Conservation (phyloP, 1,140 invertebrate species). For the Aphis gossypii region DNA sequence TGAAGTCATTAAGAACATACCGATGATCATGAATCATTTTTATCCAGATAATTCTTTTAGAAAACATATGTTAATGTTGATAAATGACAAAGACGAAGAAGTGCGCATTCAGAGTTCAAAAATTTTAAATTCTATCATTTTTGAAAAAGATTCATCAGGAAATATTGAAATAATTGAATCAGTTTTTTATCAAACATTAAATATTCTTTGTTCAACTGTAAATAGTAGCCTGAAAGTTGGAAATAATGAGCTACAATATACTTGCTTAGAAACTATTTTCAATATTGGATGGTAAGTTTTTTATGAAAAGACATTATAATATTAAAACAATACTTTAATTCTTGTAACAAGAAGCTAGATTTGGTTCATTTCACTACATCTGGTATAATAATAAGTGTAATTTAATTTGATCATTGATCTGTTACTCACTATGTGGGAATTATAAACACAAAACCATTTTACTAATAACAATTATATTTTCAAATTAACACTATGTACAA, state of each 20-base stretch:
- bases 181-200: slow-evolving; percentile 14
- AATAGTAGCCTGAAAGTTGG: slow-evolving; percentile 41
- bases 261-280: slow-evolving; percentile 47
- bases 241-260: slow-evolving; percentile 43
- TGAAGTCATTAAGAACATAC: slow-evolving; percentile 46
- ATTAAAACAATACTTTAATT: not conserved
- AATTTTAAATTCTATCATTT: slow-evolving; percentile 46
- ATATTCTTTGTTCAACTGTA: slow-evolving; percentile 40
- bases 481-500: not conserved
- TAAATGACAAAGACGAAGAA: slow-evolving; percentile 47
- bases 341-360: not conserved
- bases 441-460: not conserved
- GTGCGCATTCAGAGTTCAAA: slow-evolving; percentile 45
- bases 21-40: slow-evolving; percentile 49
- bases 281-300: slow-evolving; percentile 50
- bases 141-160: slow-evolving; percentile 34
- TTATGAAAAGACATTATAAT: too few species aligned
- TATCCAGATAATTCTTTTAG: slow-evolving; percentile 40
- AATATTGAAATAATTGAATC: slow-evolving; percentile 41
- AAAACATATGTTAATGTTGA: slow-evolving; percentile 41
- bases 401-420: not conserved
- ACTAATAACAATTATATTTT: not conserved
- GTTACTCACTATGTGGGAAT: not conserved
- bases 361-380: not conserved
- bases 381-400: not conserved